Percentiles rank a stretch among this genome's conserved stretches.
These are phyloP conservation scores for Quiscalus mexicanus DNA, from an alignment of 2,113 vertebrate species.

Conservation along the genomic window DNA sequence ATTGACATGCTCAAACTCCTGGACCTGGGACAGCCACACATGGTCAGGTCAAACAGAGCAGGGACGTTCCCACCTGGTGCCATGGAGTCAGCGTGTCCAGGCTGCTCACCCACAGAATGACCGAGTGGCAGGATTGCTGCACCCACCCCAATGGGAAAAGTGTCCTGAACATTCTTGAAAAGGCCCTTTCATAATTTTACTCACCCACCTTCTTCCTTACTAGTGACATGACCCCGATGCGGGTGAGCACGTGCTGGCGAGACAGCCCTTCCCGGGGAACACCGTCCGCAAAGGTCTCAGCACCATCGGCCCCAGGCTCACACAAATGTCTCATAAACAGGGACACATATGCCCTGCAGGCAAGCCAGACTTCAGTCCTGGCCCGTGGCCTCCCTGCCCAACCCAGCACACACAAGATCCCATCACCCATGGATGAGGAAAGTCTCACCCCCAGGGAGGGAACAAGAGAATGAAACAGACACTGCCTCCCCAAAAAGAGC, in stretches of 20 bases:
- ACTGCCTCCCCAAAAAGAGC: not conserved
- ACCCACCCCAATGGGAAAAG: not conserved
- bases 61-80: not conserved
- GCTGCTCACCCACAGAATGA: not conserved
- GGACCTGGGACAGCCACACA: conserved; percentile 78
- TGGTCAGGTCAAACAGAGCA: not conserved
- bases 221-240: conserved; percentile 97
- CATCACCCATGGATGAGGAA: not conserved
- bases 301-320: conserved; percentile 92
- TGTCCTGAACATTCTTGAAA: not conserved
- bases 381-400: rapidly evolving
- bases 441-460: not conserved
- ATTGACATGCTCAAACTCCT: conserved; percentile 97
- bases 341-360: conserved; percentile 92
- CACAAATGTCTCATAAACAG: conserved; percentile 98
- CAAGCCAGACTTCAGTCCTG: not conserved
- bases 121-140: not conserved
- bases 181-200: not conserved
- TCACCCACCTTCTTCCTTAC: conserved; percentile 96
- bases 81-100: rapidly evolving
- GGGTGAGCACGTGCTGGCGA: conserved; percentile 94
- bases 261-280: conserved; percentile 96
- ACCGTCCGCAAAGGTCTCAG: conserved; percentile 94
- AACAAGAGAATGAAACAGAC: not conserved
- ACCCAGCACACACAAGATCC: rapidly evolving